Evolutionary conservation across 1,140 invertebrate genomes (phyloP), one percentile per base, ranked within the genome.

Genomic region (Drosophila subobscura): DNA sequence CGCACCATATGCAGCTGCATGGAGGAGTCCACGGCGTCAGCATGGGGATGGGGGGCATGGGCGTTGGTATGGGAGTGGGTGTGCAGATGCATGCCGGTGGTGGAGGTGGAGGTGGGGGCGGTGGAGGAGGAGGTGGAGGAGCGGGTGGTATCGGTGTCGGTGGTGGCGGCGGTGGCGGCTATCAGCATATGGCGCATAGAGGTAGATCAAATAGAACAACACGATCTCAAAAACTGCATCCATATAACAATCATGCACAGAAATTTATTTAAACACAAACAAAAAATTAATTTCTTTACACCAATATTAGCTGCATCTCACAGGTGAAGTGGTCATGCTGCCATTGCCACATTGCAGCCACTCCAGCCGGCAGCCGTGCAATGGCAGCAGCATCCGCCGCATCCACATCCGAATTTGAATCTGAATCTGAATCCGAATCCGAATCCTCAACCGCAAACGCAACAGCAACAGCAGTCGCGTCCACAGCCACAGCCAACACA

Each of bases 221-320:
- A 77, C 90, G 89, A 86, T 91, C 90, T 85, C 86, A 91, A 84
- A 91, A 91, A 88, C 72, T 79, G 76, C 89, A 91, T 91, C 91
- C 91, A 72, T 91, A 91, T 91, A 79, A 89, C 68, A 37, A 37
- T 37, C 68, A 91, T 91, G 83, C 86, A 79, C 89, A 90, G 76
- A 91, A 91, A 89, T 91, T 90, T 89, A 91, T 91, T 77, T 91
- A 91, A 91, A 90, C 68, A 41, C 72, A 81, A 10, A 37, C 33
- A 37, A 37, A 12, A 37, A 37, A 84, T 85, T 74, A 86, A 85
- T 88, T 88, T 86, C 70, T 81, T 86, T 86, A 86, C 81, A 86
- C 81, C 33, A 80, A 81, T 78, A 86, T 88, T 86, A 86, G 81
- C 81, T 86, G 81, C 81, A 86, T 81, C 81, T 77, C 81, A 80